A percentile compares a stretch with the other conserved stretches of the same genome.
Conservation (phyloP, 2,113 vertebrate species). For the Benitochromis conjunctus region DNA sequence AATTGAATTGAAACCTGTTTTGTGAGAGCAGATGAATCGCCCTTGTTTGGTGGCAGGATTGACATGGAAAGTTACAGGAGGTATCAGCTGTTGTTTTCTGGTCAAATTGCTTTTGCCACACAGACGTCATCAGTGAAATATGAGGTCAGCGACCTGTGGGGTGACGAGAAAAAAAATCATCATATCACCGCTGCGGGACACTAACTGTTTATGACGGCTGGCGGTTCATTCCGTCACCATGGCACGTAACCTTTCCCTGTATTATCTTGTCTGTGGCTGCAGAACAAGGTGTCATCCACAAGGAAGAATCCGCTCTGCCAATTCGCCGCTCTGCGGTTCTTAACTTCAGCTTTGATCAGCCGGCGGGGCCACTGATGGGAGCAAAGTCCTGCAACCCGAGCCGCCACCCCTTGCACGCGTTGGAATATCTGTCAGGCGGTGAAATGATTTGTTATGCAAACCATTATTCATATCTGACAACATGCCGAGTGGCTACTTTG, state of each 20-base stretch:
- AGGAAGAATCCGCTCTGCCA: slow-evolving; percentile 40
- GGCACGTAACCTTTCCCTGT: slow-evolving; percentile 13
- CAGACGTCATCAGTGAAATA: slow-evolving; percentile 34
- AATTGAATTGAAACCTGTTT: background rate
- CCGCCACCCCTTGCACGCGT: background rate
- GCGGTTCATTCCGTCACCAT: slow-evolving; percentile 28
- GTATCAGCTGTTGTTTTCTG: slow-evolving; percentile 38
- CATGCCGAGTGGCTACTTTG: slow-evolving; percentile 61
- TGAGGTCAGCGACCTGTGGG: slow-evolving; percentile 39
- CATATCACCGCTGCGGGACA: slow-evolving; percentile 32
- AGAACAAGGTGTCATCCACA: slow-evolving; percentile 33
- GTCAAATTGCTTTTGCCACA: slow-evolving; percentile 55
- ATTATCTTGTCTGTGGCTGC: background rate
- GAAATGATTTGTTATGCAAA: slow-evolving; percentile 72
- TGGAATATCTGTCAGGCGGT: slow-evolving; percentile 53
- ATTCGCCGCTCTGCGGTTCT: slow-evolving; percentile 12
- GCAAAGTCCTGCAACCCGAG: slow-evolving; percentile 34
- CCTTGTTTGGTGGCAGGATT: background rate
- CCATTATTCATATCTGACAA: slow-evolving; percentile 72
- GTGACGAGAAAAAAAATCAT: slow-evolving; percentile 56
- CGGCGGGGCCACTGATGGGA: slow-evolving; percentile 27
- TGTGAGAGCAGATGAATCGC: background rate
- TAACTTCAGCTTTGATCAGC: slow-evolving; percentile 65
- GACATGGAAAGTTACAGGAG: slow-evolving; percentile 11
- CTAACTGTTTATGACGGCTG: slow-evolving; percentile 54